A percentile compares a stretch with the other conserved stretches of the same genome.
These are phyloP conservation scores for Dryobates pubescens DNA, from an alignment of 2,797 vertebrate genomes.

Conservation along the genomic window DNA sequence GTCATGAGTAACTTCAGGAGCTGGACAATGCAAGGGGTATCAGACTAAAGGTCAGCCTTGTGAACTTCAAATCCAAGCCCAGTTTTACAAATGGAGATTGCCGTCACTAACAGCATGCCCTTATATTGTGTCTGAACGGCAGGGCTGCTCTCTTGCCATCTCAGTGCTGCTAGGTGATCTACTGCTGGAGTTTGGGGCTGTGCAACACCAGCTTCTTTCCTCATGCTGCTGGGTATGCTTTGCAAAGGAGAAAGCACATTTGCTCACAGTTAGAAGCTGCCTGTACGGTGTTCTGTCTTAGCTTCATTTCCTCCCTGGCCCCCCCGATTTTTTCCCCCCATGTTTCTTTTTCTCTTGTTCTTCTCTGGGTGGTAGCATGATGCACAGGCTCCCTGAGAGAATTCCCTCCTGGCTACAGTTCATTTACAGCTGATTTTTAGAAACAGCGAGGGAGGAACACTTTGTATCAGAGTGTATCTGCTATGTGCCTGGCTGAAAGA, in stretches of 20 bases:
- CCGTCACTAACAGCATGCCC: neutral
- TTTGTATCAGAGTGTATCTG: neutral
- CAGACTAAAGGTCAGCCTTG: neutral
- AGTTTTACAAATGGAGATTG: neutral
- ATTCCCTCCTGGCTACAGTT: neutral
- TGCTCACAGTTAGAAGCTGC: neutral
- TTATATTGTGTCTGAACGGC: neutral
- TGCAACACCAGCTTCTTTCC: neutral
- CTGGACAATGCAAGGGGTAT: neutral
- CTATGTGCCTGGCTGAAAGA: slow-evolving; percentile 3
- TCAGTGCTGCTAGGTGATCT: neutral
- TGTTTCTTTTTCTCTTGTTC: neutral
- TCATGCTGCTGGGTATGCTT: neutral
- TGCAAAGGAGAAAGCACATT: neutral
- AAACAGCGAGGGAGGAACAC: neutral
- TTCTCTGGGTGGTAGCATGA: neutral
- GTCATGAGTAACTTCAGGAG: neutral
- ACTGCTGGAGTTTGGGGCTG: neutral
- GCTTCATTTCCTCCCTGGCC: neutral
- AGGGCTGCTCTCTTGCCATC: neutral
- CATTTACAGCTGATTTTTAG: slow-evolving; percentile 47
- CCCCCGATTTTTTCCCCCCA: too few species aligned
- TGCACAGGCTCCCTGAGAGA: neutral
- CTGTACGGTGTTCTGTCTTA: neutral
- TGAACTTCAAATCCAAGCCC: neutral